Percentiles rank a stretch among this genome's conserved stretches.
Conservation (phyloP, 2,888 invertebrate species). For the Hirtodrosophila duncani region DNA sequence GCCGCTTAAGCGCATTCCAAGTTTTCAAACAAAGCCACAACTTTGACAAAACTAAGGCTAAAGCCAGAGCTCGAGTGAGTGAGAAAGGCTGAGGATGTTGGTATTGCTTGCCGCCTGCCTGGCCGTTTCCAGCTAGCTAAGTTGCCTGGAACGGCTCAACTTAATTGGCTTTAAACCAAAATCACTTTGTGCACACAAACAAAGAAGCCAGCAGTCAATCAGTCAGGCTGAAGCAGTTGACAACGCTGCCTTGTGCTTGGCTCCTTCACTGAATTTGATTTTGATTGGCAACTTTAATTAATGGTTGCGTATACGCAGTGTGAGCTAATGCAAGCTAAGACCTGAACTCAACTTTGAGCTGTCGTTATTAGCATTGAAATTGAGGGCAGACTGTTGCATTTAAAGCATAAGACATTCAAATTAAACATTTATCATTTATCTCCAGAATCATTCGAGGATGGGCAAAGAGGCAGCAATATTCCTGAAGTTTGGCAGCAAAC, state of each 20-base stretch:
- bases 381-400: no score
- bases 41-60: slow-evolving; percentile 19
- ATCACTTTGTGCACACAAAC: slow-evolving; percentile 52
- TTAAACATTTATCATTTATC: no score
- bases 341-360: no score
- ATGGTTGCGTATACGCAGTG: slow-evolving; percentile 31
- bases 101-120: slow-evolving; percentile 4
- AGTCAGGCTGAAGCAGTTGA: slow-evolving; percentile 1
- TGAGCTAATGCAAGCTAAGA: slow-evolving; percentile 5
- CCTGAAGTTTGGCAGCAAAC: no score
- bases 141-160: slow-evolving; percentile 12
- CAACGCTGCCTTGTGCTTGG: not conserved
- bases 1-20: slow-evolving; percentile 21
- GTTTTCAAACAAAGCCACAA: slow-evolving; percentile 31
- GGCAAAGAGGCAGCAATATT: no score
- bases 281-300: slow-evolving; percentile 26
- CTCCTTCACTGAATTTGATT: not conserved
- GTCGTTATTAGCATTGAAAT: no score
- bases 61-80: slow-evolving; percentile 6
- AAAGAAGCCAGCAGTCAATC: slow-evolving; percentile 13
- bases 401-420: no score
- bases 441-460: no score
- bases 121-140: no score
- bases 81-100: no score
- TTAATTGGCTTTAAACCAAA: slow-evolving; percentile 48